These are phyloP conservation scores for Notoglanidium macrostoma DNA, from an alignment of 2,797 vertebrate genomes.

Conservation along the genomic window DNA sequence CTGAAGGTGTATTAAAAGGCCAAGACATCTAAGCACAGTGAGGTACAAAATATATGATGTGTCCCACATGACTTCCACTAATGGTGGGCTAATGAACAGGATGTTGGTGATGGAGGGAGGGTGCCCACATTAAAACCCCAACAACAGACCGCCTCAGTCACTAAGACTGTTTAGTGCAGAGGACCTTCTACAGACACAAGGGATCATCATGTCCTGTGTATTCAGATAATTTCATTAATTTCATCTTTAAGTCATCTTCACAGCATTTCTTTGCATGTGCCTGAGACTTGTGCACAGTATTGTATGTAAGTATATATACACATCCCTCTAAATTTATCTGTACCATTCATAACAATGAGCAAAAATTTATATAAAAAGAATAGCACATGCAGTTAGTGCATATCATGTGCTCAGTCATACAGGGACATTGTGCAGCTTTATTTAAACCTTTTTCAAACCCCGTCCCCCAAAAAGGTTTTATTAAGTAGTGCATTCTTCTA, in stretches of 20 bases:
- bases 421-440: not conserved
- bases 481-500: not conserved
- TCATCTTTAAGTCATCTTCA: too few species aligned
- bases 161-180: too few species aligned
- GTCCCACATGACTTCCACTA: not conserved
- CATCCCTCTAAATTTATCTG: not conserved
- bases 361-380: not conserved
- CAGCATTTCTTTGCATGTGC: too few species aligned
- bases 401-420: not conserved
- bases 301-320: not conserved
- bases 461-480: not conserved
- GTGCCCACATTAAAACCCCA: too few species aligned
- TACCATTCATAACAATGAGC: not conserved
- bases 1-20: too few species aligned
- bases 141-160: too few species aligned
- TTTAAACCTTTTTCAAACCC: not conserved
- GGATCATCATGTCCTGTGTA: too few species aligned
- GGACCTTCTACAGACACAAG: too few species aligned
- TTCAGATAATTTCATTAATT: too few species aligned
- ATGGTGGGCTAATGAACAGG: not conserved
- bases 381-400: not conserved
- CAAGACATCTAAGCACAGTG: too few species aligned
- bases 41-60: not conserved
- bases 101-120: too few species aligned
- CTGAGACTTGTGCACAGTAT: too few species aligned